A percentile compares a stretch with the other conserved stretches of the same genome.
Evolutionary conservation across 2,797 vertebrate genomes (phyloP).

Genomic region (Caiman crocodilus): DNA sequence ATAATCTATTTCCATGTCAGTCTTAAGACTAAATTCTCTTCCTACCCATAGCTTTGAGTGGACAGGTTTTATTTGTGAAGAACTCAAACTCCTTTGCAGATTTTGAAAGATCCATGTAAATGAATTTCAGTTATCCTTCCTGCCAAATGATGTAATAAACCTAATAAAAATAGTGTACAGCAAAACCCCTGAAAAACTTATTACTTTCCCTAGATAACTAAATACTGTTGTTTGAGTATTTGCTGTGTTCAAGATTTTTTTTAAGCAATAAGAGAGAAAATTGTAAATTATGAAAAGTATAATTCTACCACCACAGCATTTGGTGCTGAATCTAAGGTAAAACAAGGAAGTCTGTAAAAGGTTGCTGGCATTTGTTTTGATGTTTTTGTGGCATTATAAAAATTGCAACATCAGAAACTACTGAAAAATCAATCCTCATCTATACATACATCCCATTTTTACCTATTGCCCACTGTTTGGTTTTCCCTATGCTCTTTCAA

Average conservation of each 20-base stretch:
- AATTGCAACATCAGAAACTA: neutral
- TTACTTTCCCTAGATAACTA: neutral
- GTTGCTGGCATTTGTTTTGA: neutral
- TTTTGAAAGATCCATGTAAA: slow-evolving; percentile 64
- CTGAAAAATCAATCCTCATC: neutral
- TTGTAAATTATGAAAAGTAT: neutral
- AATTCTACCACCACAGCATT: neutral
- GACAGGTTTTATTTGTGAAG: neutral
- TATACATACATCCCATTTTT: neutral
- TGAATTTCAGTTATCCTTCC: slow-evolving; percentile 53
- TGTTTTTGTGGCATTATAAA: neutral
- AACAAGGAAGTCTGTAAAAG: neutral
- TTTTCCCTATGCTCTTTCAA: neutral
- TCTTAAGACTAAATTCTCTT: slow-evolving; percentile 78
- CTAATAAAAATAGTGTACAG: slow-evolving; percentile 35
- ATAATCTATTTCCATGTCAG: slow-evolving; percentile 82
- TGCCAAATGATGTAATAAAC: slow-evolving; percentile 36
- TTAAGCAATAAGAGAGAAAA: neutral
- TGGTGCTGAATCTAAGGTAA: neutral
- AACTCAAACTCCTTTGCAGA: slow-evolving; percentile 42
- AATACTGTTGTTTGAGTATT: neutral
- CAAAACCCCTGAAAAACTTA: neutral
- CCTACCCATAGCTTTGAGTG: slow-evolving; percentile 58
- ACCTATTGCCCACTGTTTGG: neutral
- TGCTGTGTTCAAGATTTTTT: neutral